phyloP scores from a whole-genome alignment of 2,888 invertebrate species.

The Oxytorus armatus region DNA sequence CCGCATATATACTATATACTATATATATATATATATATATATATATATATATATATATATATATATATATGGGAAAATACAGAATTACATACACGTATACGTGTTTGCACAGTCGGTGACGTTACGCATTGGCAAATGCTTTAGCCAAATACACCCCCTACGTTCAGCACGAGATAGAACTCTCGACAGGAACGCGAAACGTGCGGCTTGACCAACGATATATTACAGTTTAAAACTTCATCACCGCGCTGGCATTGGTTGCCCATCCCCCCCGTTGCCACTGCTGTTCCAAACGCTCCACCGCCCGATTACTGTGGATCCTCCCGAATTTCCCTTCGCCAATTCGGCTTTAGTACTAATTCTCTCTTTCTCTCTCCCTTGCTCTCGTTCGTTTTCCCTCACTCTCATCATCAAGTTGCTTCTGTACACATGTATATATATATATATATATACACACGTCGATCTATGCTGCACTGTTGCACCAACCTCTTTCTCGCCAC shows the following conservation, averaged over 20 bases:
- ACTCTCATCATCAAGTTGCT: slow-evolving; percentile 38
- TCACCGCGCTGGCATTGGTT: slow-evolving; percentile 65
- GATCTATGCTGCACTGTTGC: slow-evolving; percentile 31
- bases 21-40: slow-evolving; percentile 17
- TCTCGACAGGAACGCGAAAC: slow-evolving; percentile 65
- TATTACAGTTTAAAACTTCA: slow-evolving; percentile 75
- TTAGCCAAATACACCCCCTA: slow-evolving; percentile 43
- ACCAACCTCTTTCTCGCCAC: slow-evolving; percentile 54
- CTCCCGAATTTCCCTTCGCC: slow-evolving; percentile 59
- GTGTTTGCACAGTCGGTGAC: slow-evolving; percentile 35
- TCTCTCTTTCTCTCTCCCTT: slow-evolving; percentile 58
- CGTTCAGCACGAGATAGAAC: slow-evolving; percentile 36
- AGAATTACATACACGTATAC: slow-evolving; percentile 11
- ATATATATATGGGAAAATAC: slow-evolving; percentile 1
- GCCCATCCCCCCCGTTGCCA: slow-evolving; percentile 42
- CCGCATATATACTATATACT: background rate
- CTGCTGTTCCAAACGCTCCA: slow-evolving; percentile 61
- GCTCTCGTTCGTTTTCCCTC: slow-evolving; percentile 36
- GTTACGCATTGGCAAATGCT: slow-evolving; percentile 56
- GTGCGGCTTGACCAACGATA: slow-evolving; percentile 73
- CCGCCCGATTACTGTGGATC: slow-evolving; percentile 65
- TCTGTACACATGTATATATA: slow-evolving; percentile 17
- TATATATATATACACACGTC: slow-evolving; percentile 12
- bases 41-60: slow-evolving; percentile 14
- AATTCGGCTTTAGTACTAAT: slow-evolving; percentile 56